Conservation (phyloP, 1,140 invertebrate genomes). For the Archegozetes longisetosus region DNA sequence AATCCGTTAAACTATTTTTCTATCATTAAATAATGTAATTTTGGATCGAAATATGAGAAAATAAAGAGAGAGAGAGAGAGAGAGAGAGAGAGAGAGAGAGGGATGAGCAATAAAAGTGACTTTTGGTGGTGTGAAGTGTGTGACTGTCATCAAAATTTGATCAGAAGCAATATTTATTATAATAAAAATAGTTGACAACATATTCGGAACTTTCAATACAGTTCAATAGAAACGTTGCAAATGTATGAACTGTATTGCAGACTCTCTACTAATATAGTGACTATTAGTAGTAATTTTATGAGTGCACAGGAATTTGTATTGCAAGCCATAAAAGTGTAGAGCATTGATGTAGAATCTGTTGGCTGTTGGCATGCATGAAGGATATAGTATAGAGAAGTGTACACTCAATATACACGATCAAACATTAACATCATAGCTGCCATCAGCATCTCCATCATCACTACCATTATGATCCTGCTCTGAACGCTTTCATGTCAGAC, state of each 20-base stretch:
- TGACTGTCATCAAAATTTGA: background rate
- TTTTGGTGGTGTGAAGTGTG: background rate
- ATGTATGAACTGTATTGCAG: background rate
- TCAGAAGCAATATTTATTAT: background rate
- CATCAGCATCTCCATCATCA: background rate
- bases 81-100: too few species aligned
- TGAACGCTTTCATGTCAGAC: too few species aligned
- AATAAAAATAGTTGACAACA: background rate
- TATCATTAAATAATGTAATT: too few species aligned
- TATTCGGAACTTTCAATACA: background rate
- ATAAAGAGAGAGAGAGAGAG: too few species aligned
- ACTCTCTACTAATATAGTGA: background rate
- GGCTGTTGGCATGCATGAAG: background rate
- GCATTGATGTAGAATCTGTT: background rate
- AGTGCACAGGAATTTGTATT: background rate
- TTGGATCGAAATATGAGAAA: too few species aligned
- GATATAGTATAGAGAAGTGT: background rate
- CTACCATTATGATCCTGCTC: background rate
- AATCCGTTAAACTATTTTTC: background rate
- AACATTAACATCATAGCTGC: background rate
- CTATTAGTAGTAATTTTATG: background rate
- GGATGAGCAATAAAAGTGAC: too few species aligned
- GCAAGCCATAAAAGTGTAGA: background rate
- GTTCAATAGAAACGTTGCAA: background rate
- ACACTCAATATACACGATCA: background rate